A percentile compares a stretch with the other conserved stretches of the same genome.
phyloP scores from a whole-genome alignment of 2,888 invertebrate genomes.

The Danaus chrysippus region DNA sequence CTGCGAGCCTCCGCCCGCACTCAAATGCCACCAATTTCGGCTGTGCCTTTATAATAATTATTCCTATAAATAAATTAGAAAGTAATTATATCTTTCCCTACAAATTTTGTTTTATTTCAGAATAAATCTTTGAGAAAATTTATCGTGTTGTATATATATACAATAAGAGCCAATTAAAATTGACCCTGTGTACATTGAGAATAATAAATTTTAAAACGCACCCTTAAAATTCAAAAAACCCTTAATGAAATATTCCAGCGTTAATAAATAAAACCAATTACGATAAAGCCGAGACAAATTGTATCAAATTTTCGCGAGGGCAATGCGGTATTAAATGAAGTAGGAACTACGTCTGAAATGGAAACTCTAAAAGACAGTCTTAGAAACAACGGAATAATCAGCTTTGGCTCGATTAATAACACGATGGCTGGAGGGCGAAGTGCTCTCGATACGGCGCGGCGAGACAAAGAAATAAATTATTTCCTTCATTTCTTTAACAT shows the following conservation, averaged over 20 bases:
- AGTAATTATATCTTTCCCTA: too few species aligned
- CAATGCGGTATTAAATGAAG: conserved; percentile 21
- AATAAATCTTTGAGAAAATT: too few species aligned
- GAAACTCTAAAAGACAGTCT: conserved; percentile 52
- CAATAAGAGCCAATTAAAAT: too few species aligned
- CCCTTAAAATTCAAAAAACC: too few species aligned
- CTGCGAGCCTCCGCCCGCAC: neutral
- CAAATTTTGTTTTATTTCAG: too few species aligned
- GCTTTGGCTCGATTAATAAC: conserved; percentile 75
- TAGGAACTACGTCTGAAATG: conserved; percentile 43
- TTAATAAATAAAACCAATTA: conserved; percentile 9
- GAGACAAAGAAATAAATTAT: conserved; percentile 74
- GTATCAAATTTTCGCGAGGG: conserved; percentile 13
- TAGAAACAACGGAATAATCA: conserved; percentile 68
- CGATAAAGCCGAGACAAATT: conserved; percentile 9
- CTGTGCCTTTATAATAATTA: too few species aligned
- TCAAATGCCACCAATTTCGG: too few species aligned
- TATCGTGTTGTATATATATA: too few species aligned
- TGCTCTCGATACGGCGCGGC: conserved; percentile 64
- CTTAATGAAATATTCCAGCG: too few species aligned
- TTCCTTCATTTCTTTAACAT: conserved; percentile 64
- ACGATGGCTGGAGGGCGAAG: conserved; percentile 49
- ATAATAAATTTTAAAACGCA: too few species aligned
- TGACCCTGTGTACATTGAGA: too few species aligned
- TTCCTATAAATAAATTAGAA: too few species aligned